phyloP scores from a whole-genome alignment of 2,888 invertebrate genomes.

The Nymphalis c-album region DNA sequence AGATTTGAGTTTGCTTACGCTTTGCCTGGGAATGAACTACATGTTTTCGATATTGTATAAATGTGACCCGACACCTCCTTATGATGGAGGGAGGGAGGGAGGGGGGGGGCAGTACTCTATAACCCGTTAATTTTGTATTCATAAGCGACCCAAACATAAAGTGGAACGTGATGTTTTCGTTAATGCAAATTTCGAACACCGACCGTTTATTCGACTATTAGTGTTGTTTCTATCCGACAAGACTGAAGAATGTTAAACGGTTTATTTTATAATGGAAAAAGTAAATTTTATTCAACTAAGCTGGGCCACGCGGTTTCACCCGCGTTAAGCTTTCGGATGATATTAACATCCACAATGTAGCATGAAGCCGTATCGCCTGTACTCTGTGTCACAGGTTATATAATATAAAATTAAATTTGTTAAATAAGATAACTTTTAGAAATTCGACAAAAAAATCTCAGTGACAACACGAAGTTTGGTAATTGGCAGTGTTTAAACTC shows the following conservation, averaged over 20 bases:
- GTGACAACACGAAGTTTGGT: too few species aligned
- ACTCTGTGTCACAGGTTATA: too few species aligned
- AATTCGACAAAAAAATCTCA: too few species aligned
- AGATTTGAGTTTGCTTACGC: neutral
- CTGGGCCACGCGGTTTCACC: too few species aligned
- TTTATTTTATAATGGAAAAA: neutral
- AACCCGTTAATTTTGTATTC: conserved; percentile 19
- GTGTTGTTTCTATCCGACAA: conserved; percentile 1
- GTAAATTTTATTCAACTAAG: too few species aligned
- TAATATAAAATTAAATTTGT: too few species aligned
- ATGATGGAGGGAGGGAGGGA: too few species aligned
- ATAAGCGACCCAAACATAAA: conserved; percentile 13
- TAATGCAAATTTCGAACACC: conserved; percentile 25
- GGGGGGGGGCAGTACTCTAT: neutral
- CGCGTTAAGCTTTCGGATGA: too few species aligned
- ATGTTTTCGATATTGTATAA: neutral
- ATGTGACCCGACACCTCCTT: neutral
- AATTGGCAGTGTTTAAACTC: too few species aligned
- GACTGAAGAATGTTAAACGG: neutral
- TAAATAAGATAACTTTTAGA: too few species aligned
- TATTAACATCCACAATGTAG: too few species aligned
- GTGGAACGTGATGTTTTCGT: conserved; percentile 25
- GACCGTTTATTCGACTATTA: neutral
- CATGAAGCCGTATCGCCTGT: too few species aligned
- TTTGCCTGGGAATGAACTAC: neutral